These are phyloP conservation scores for Diceros bicornis DNA, from an alignment of 2,797 vertebrate species.

Conservation along the genomic window DNA sequence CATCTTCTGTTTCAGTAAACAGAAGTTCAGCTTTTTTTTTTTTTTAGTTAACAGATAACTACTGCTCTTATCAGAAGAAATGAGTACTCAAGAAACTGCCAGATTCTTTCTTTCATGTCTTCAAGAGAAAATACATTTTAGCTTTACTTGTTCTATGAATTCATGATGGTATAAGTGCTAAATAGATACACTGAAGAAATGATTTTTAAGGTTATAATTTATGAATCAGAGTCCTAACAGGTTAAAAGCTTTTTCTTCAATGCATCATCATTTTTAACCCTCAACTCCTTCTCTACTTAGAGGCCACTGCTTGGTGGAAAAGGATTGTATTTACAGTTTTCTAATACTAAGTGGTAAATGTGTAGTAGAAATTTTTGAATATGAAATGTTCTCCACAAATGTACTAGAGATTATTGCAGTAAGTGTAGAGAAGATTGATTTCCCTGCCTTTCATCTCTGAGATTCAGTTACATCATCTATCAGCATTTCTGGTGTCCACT, in stretches of 20 bases:
- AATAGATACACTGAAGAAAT: constrained; percentile 50
- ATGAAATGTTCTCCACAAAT: constrained; percentile 14
- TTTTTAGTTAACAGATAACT: not conserved
- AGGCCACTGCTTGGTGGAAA: constrained; percentile 25
- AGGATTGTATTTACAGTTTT: constrained; percentile 46
- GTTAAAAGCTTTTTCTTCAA: constrained; percentile 74
- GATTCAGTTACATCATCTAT: constrained; percentile 17
- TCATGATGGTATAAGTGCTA: constrained; percentile 2
- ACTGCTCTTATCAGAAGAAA: constrained; percentile 37
- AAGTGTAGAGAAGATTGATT: constrained; percentile 31
- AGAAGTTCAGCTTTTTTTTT: not conserved
- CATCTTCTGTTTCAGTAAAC: not conserved
- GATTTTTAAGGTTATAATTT: constrained; percentile 65
- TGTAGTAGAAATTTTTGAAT: constrained; percentile 22
- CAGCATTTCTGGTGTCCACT: not conserved
- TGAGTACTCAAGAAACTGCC: not conserved
- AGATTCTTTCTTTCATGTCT: constrained; percentile 44
- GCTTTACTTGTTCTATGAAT: constrained; percentile 58
- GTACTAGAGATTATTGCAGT: not conserved
- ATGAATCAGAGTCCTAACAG: constrained; percentile 52
- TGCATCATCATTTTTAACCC: constrained; percentile 51
- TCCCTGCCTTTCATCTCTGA: constrained; percentile 9
- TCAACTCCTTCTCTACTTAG: constrained; percentile 25
- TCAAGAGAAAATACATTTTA: constrained; percentile 50
- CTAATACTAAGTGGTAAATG: constrained; percentile 46